A percentile compares a stretch with the other conserved stretches of the same genome.
Evolutionary conservation across 2,113 vertebrate genomes (phyloP).

Genomic region (Osmerus eperlanus): DNA sequence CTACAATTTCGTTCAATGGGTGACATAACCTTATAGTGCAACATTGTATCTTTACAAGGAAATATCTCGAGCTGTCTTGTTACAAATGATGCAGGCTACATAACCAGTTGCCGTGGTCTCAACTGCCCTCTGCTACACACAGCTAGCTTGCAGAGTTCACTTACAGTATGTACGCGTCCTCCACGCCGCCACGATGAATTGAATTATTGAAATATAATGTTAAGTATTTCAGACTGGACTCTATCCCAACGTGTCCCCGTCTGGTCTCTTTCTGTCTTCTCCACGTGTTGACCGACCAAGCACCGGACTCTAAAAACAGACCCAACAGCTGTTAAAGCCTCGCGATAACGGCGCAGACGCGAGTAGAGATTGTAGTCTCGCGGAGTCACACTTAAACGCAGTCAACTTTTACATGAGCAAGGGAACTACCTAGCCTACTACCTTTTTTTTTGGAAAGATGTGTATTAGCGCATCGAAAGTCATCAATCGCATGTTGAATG

Average conservation of each 20-base stretch:
- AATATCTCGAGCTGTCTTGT: neutral
- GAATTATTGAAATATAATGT: constrained; percentile 24
- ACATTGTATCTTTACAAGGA: neutral
- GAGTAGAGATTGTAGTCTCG: constrained; percentile 20
- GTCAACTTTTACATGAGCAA: neutral
- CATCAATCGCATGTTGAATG: too few relatives aligned
- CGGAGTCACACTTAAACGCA: neutral
- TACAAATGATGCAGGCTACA: neutral
- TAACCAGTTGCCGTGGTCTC: neutral
- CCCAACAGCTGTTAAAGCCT: constrained; percentile 73
- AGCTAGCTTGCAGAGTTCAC: constrained; percentile 29
- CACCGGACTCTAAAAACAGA: constrained; percentile 65
- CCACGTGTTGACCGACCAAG: constrained; percentile 73
- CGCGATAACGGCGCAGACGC: constrained; percentile 55
- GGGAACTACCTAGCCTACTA: neutral
- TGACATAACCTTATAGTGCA: neutral
- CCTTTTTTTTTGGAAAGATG: too few relatives aligned
- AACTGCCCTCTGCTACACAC: neutral
- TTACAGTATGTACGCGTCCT: constrained; percentile 62
- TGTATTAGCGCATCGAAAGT: too few relatives aligned
- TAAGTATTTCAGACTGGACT: constrained; percentile 33
- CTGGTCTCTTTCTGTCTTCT: constrained; percentile 55
- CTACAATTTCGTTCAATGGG: neutral
- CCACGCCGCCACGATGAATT: constrained; percentile 62
- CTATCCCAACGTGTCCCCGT: constrained; percentile 43